Evolutionary conservation across 1,140 invertebrate genomes (phyloP), one percentile per base, ranked within the genome.

Genomic region (Leguminivora glycinivorella): DNA sequence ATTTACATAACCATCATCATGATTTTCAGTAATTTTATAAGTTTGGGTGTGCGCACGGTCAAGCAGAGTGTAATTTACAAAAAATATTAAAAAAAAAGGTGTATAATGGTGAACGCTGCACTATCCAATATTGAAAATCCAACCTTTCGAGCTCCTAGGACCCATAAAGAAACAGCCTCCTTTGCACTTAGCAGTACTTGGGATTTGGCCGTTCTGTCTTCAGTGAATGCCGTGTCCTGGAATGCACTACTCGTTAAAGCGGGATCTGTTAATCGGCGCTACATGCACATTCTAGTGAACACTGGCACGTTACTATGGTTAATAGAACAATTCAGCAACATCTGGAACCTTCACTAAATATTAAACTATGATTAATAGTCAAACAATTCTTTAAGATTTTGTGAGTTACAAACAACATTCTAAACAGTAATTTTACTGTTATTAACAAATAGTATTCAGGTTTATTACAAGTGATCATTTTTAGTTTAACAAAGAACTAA

Each of bases 101-200:
- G 74, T 71, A 70, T 60, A 69, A 70, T 56, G 75, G 73, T 75
- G 74, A 75, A 73, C 70, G 69, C 71, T 75, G 78, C 78, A 74
- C 76, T 76, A 74, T 83, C 83, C 76, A 76, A 72, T 80, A 79
- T 80, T 83, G 80, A 76, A 74, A 70, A 63, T 89, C 89, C 94
- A 94, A 97, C 96, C 96, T 97, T 96, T 93, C 96, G 94, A 93
- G 95, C 95, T 93, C 95, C 95, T 94, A 96, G 95, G 92, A 96
- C 95, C 95, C 95, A 97, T 90, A 97, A 95, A 93, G 96, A 96
- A 94, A 96, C 95, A 94, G 96, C 96, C 94, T 97, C 96, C 94
- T 96, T 95, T 93, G 95, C 95, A 92, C 95, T 96, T 93, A 97
- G 95, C 93, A 96, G 95, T 93, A 94, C 94, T 93, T 95, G 93